Base-by-base conservation (phyloP, 2,888 invertebrate species). In the Anthrax anthrax region DNA sequence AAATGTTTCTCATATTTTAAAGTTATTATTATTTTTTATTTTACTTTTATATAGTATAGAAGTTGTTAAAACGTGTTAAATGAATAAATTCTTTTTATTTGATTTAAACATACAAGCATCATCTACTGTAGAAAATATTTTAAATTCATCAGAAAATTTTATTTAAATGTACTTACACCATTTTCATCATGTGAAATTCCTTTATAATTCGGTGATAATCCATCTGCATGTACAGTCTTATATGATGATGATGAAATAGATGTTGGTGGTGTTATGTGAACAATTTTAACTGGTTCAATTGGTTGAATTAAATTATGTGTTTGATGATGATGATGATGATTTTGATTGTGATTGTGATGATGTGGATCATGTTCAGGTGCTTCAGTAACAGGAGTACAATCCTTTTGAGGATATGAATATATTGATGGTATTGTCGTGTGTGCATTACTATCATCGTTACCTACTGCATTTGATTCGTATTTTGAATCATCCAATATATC, bases 191-290 rank as follows among this genome's bases (percentile, higher is more conserved):
- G 23, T 36, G 36, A 49, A 1, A 60, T 50, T 16, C 56, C 58
- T 23, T 63, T 60, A 36, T 65, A 65, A 10, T 67, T 64, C 10
- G 60, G 56, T 2, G 65, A 64, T 5, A 66, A 50, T 2, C 60
- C 63, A 18, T 56, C 36, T 54, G 60, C n/a, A 54, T 56, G 17
- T 50, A 55, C 38, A 52, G 59, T 17, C 55, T 41, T 47, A 34
- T 43, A 47, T 1, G 50, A 50, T 14, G 46, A 42, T 18, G 50
- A 37, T n/a, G 36, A 16, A 2, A 39, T 39, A 16, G 38, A 10
- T 37, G 46, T 18, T 18, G 43, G 44, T n/a, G 48, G 44, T 27
- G 44, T 45, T 1, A 48, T 41, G 18, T 48, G 40, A 10, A 48
- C 40, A 43, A 48, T 16, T 32, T 32, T 32, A 12, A 1, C 29